phyloP scores from a whole-genome alignment of 2,888 invertebrate species.

The Nesidiocoris tenuis region DNA sequence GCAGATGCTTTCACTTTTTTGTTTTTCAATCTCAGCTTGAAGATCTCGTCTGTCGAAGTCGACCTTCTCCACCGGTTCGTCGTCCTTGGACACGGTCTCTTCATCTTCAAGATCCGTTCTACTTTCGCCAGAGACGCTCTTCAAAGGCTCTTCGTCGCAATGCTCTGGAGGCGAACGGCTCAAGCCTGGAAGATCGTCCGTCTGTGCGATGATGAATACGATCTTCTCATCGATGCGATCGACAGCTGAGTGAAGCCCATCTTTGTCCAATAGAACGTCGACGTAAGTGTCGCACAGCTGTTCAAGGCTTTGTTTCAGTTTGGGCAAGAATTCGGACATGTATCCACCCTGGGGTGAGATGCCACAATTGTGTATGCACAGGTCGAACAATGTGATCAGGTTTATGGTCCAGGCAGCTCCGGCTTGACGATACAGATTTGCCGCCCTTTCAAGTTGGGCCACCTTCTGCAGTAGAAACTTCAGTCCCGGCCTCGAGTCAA shows the following conservation, averaged over 20 bases:
- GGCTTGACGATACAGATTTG: constrained; percentile 89
- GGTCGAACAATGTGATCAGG: constrained; percentile 80
- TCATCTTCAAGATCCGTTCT: constrained; percentile 47
- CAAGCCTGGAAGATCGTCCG: constrained; percentile 57
- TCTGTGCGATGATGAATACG: constrained; percentile 61
- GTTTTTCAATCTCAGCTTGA: constrained; percentile 75
- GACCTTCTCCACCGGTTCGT: constrained; percentile 35
- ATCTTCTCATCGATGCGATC: constrained; percentile 60
- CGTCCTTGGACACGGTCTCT: constrained; percentile 30
- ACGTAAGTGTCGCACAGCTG: constrained; percentile 58
- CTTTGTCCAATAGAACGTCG: constrained; percentile 57
- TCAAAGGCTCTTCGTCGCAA: constrained; percentile 42
- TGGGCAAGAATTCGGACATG: constrained; percentile 51
- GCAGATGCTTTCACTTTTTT: constrained; percentile 75
- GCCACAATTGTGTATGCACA: constrained; percentile 64
- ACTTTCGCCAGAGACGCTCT: constrained; percentile 42
- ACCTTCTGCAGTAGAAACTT: constrained; percentile 94
- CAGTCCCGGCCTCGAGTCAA: constrained; percentile 85
- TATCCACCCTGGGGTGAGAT: constrained; percentile 47
- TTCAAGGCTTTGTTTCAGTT: constrained; percentile 56
- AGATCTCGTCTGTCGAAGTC: constrained; percentile 51
- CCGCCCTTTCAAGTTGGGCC: constrained; percentile 78
- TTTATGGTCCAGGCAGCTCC: constrained; percentile 90
- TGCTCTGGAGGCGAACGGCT: constrained; percentile 50
- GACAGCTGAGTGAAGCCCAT: constrained; percentile 56